Conservation (phyloP, 2,797 vertebrate species). For the Liasis olivaceus region DNA sequence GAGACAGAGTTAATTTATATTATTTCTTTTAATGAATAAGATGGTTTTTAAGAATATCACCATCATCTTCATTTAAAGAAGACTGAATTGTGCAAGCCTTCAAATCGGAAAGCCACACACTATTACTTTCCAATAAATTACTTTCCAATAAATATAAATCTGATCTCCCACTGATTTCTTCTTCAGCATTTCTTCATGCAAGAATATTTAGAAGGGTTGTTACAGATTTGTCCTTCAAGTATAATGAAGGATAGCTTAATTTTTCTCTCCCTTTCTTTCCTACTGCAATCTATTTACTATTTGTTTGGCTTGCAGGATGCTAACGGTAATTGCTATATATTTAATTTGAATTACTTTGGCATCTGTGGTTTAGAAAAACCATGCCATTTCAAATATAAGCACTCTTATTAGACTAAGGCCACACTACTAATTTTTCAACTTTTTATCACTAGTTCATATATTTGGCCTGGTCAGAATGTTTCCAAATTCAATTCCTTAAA, state of each 20-base stretch:
- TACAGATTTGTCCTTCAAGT: neutral
- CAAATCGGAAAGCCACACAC: neutral
- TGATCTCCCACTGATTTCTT: neutral
- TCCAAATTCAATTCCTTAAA: neutral
- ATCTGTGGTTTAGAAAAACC: constrained; percentile 22
- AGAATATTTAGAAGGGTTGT: neutral
- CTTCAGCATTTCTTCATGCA: neutral
- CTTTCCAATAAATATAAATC: neutral
- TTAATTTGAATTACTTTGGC: constrained; percentile 17
- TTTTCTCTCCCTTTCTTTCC: neutral
- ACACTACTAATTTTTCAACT: neutral
- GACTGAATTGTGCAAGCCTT: neutral
- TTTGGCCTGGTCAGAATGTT: constrained; percentile 17
- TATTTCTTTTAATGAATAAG: neutral
- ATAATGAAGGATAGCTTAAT: constrained; percentile 24
- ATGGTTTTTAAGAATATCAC: neutral
- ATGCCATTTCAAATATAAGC: neutral
- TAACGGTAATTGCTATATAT: constrained; percentile 21
- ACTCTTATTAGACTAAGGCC: neutral
- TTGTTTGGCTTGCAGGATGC: constrained; percentile 9
- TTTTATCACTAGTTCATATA: constrained; percentile 16
- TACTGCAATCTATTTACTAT: neutral
- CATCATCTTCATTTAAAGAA: neutral
- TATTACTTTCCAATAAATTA: neutral
- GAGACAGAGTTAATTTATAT: neutral